Conservation (phyloP, 1,140 invertebrate genomes). For the Zaprionus ornatus region DNA sequence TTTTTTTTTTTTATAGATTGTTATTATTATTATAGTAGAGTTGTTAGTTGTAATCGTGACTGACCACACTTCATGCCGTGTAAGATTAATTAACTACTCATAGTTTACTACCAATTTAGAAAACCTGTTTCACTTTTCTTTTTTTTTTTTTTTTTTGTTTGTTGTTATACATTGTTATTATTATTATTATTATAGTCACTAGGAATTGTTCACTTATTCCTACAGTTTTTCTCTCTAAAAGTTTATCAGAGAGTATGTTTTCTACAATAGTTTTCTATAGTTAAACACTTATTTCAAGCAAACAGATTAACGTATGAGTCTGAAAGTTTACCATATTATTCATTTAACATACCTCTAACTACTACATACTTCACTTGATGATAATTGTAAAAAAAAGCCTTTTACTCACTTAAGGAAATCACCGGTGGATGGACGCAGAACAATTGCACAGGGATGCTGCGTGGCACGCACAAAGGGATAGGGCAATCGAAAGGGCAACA, state of each 20-base stretch:
- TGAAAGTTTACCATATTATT: not conserved
- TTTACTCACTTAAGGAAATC: slow-evolving; percentile 91
- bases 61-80: slow-evolving; percentile 56
- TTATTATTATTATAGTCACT: no score
- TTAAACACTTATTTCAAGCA: no score
- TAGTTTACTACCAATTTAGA: slow-evolving; percentile 72
- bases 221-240: no score
- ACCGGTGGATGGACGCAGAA: slow-evolving; percentile 91
- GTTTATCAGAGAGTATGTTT: no score
- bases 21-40: no score
- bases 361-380: no score
- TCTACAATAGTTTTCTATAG: no score
- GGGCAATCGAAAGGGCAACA: slow-evolving; percentile 91
- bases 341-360: not conserved
- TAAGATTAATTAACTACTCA: slow-evolving; percentile 59
- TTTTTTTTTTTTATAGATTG: no score
- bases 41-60: slow-evolving; percentile 27
- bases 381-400: not conserved
- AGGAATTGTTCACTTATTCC: no score
- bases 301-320: not conserved
- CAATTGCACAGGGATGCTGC: slow-evolving; percentile 89
- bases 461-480: slow-evolving; percentile 91
- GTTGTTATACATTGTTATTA: no score
- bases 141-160: no score
- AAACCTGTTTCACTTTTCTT: slow-evolving; percentile 50